A percentile compares a stretch with the other conserved stretches of the same genome.
Evolutionary conservation across 2,797 vertebrate genomes (phyloP).

Genomic region (Triplophysa yarkandensis): DNA sequence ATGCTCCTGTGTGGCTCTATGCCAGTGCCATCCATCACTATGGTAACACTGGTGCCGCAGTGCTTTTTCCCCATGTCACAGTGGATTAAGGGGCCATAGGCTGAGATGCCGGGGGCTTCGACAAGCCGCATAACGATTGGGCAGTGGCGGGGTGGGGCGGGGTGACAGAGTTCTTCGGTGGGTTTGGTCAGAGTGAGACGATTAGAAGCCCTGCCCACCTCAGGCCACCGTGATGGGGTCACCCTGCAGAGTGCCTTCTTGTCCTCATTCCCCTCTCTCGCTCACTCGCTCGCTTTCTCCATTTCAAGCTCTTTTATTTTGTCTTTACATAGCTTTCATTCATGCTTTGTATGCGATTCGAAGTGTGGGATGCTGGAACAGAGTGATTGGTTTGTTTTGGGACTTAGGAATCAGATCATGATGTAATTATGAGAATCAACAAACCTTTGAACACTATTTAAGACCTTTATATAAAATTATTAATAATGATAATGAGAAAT

Average conservation of each 20-base stretch:
- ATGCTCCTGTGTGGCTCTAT: slow-evolving; percentile 32
- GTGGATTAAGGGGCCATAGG: slow-evolving; percentile 55
- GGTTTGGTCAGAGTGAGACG: slow-evolving; percentile 51
- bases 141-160: slow-evolving; percentile 35
- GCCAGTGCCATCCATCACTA: slow-evolving; percentile 48
- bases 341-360: neutral
- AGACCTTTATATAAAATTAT: too few relatives aligned
- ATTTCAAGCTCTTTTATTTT: slow-evolving; percentile 2
- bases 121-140: slow-evolving; percentile 34
- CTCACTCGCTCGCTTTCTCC: neutral
- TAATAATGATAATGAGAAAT: too few relatives aligned
- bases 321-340: slow-evolving; percentile 13
- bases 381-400: slow-evolving; percentile 19
- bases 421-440: slow-evolving; percentile 13
- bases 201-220: slow-evolving; percentile 41
- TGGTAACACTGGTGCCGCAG: slow-evolving; percentile 48
- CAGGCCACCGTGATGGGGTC: slow-evolving; percentile 39
- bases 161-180: slow-evolving; percentile 54
- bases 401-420: slow-evolving; percentile 13
- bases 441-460: too few relatives aligned
- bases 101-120: slow-evolving; percentile 43
- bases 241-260: slow-evolving; percentile 38
- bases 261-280: slow-evolving; percentile 23
- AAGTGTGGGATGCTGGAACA: slow-evolving; percentile 1
- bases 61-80: slow-evolving; percentile 51